Base-by-base conservation (phyloP, 2,113 vertebrate species). In the Thermophis baileyi region DNA sequence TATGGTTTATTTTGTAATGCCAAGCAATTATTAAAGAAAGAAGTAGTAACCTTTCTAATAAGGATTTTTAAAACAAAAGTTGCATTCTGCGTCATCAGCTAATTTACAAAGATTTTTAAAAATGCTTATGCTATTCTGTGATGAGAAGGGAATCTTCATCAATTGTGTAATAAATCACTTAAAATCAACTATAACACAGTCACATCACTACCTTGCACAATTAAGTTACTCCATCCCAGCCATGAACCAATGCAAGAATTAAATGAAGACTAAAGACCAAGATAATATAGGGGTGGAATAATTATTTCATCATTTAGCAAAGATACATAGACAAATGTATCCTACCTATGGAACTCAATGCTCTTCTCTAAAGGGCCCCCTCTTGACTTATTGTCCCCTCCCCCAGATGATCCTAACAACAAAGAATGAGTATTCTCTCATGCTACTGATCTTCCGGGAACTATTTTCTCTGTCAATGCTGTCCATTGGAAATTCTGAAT, bases 21-120 rank as follows among this genome's bases (percentile, higher is more conserved):
- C 50, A 47, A 74, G 85, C 25, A 49, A 44, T 54, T 27, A 49
- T 51, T 60, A 53, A 86, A 16, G 40, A 44, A 54, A 92, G 69
- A 89, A 89, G n/a, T 30, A 85, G 44, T 89, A 46, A 4, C 86
- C 22, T 69, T 40, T 53, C 92, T 47, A 90, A 49, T 25, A 94
- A 91, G 54, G 11, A 92, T 85, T 93, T 57, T 86, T 92, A 92
- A 93, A 93, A 55, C 44, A 81, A 93, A 93, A n/a, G 88, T 27
- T 50, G 54, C 4, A 47, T 47, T 63, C 25, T 94, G 87, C 24
- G 51, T 88, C 91, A 30, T 24, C 53, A 69, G 54, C 47, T 95
- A 93, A 85, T 85, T 63, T 88, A 89, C 50, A 63, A 6, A 94
- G 47, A 24, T 22, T 89, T 14, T 54, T 93, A 87, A 18, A 74